Evolutionary conservation across 2,888 invertebrate species (phyloP).

Genomic region (Cosmia pyralina): DNA sequence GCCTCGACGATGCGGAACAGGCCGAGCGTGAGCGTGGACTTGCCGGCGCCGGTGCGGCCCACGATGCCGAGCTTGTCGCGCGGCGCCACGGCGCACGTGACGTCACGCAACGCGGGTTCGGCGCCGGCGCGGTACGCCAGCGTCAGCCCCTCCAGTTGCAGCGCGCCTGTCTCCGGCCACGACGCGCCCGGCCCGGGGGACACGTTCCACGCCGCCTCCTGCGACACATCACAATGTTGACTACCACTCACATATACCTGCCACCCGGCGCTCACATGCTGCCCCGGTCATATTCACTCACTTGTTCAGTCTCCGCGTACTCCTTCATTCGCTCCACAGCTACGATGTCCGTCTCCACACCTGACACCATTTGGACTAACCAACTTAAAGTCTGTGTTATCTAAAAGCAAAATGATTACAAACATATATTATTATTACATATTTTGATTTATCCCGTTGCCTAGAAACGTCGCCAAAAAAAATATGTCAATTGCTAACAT

Average conservation of each 20-base stretch:
- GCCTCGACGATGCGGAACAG: constrained; percentile 95
- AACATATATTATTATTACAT: too few species aligned
- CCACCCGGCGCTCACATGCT: neutral
- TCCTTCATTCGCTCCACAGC: constrained; percentile 99
- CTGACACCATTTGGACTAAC: constrained; percentile 98
- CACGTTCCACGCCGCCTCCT: constrained; percentile 95
- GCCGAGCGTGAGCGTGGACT: constrained; percentile 96
- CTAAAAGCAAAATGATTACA: constrained; percentile 82
- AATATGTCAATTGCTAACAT: neutral
- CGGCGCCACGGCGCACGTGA: constrained; percentile 94
- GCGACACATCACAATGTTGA: neutral
- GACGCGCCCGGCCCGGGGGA: constrained; percentile 90
- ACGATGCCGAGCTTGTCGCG: constrained; percentile 98
- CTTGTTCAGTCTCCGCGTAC: constrained; percentile 95
- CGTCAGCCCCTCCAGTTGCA: constrained; percentile 95
- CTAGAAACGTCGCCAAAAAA: neutral
- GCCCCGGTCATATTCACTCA: constrained; percentile 64
- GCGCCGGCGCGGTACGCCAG: constrained; percentile 97
- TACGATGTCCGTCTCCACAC: constrained; percentile 99
- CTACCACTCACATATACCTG: neutral
- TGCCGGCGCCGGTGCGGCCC: constrained; percentile 97
- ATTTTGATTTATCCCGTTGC: neutral
- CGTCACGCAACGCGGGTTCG: constrained; percentile 95
- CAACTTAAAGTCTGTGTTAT: constrained; percentile 98
- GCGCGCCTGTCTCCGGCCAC: constrained; percentile 96